Percentiles rank a stretch among this genome's conserved stretches.
Evolutionary conservation across 2,797 vertebrate genomes (phyloP).

Genomic region (Lutjanus campechanus): DNA sequence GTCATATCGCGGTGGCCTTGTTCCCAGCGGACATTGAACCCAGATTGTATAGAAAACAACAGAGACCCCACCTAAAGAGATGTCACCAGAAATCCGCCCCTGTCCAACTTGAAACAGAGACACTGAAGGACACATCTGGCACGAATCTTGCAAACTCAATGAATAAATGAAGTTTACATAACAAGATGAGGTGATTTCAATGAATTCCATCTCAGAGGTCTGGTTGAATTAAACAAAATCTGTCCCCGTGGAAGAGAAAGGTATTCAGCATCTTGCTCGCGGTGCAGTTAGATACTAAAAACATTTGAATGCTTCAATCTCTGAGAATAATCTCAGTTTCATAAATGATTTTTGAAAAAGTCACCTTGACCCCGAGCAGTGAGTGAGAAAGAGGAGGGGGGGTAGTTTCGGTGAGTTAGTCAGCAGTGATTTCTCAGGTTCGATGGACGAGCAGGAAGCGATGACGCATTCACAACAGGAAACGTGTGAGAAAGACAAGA

Average conservation of each 20-base stretch:
- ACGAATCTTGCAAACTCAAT: neutral
- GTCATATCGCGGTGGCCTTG: slow-evolving; percentile 50
- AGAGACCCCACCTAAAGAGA: slow-evolving; percentile 23
- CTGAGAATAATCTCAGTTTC: no score
- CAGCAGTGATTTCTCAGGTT: slow-evolving; percentile 42
- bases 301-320: neutral
- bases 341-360: neutral
- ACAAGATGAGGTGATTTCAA: neutral
- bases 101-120: neutral
- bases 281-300: neutral
- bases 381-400: neutral
- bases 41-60: slow-evolving; percentile 48
- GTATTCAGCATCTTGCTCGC: neutral
- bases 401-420: neutral
- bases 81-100: slow-evolving; percentile 15
- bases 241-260: neutral
- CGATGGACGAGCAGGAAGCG: slow-evolving; percentile 29
- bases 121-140: neutral
- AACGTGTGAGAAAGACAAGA: slow-evolving; percentile 28
- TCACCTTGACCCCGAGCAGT: slow-evolving; percentile 19
- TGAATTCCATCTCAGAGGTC: neutral
- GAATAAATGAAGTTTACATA: neutral
- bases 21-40: slow-evolving; percentile 45
- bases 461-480: slow-evolving; percentile 56
- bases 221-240: neutral